A percentile compares a stretch with the other conserved stretches of the same genome.
phyloP scores from a whole-genome alignment of 2,888 invertebrate species.

The Xanthostigma xanthostigma region DNA sequence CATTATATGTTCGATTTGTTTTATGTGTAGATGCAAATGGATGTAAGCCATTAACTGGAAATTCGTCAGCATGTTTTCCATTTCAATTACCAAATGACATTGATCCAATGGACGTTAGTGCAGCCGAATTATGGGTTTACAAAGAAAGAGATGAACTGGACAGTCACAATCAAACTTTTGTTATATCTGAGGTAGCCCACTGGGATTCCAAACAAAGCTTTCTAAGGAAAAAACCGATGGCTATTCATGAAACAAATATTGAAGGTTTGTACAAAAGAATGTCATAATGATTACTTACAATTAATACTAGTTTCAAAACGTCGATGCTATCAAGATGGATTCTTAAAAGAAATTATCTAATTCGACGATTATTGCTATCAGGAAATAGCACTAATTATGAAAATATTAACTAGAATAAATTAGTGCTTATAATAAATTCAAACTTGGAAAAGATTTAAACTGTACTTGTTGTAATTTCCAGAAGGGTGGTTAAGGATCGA shows the following conservation, averaged over 20 bases:
- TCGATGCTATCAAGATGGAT: too few species aligned
- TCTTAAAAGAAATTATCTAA: not conserved
- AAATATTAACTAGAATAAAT: too few species aligned
- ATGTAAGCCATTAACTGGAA: slow-evolving; percentile 31
- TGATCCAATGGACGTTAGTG: slow-evolving; percentile 56
- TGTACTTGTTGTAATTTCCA: slow-evolving; percentile 21
- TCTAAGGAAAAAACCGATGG: slow-evolving; percentile 63
- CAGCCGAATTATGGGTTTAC: slow-evolving; percentile 70
- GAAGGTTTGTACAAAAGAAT: slow-evolving; percentile 31
- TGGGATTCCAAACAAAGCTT: slow-evolving; percentile 55
- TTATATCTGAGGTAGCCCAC: slow-evolving; percentile 64
- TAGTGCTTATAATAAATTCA: too few species aligned
- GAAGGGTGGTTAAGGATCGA: slow-evolving; percentile 74
- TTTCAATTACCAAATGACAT: slow-evolving; percentile 65
- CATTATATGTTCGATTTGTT: too few species aligned
- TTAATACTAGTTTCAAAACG: too few species aligned
- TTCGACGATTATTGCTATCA: too few species aligned
- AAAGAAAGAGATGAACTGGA: slow-evolving; percentile 50
- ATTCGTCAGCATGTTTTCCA: slow-evolving; percentile 59
- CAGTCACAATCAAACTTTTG: slow-evolving; percentile 56
- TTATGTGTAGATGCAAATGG: slow-evolving; percentile 32
- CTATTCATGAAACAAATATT: slow-evolving; percentile 60
- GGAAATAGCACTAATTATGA: too few species aligned
- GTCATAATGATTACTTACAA: too few species aligned
- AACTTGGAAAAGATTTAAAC: not conserved